These are phyloP conservation scores for Drosophila carrolli DNA, from an alignment of 1,140 invertebrate species.

Conservation along the genomic window DNA sequence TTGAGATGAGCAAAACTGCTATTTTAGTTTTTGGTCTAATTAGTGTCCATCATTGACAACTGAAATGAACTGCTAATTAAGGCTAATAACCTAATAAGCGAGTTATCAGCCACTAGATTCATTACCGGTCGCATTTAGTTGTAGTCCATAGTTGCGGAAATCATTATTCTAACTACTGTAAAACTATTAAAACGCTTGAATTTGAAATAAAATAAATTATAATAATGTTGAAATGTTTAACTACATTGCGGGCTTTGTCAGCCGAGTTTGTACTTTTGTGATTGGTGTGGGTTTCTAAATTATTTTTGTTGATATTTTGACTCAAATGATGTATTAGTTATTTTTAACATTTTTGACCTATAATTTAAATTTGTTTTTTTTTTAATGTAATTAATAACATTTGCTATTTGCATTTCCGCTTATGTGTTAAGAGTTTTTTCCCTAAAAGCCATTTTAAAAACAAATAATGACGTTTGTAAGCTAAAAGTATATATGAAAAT, in stretches of 20 bases:
- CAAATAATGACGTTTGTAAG: too few species aligned
- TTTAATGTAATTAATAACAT: neutral
- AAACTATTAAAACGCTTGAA: neutral
- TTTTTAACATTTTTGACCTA: neutral
- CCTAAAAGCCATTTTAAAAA: too few species aligned
- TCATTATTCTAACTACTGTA: constrained; percentile 22
- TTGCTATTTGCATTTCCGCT: too few species aligned
- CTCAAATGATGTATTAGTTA: neutral
- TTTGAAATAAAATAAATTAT: neutral
- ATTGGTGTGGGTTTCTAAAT: neutral
- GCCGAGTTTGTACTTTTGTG: neutral
- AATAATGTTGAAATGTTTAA: neutral
- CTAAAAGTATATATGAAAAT: neutral
- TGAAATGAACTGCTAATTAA: constrained; percentile 44
- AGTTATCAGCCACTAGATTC: constrained; percentile 40
- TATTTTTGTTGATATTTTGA: neutral
- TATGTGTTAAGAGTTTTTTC: too few species aligned
- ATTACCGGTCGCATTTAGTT: constrained; percentile 23
- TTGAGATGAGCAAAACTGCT: constrained; percentile 22
- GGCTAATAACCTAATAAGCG: constrained; percentile 43
- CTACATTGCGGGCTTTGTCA: neutral
- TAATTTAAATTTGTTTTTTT: too few species aligned
- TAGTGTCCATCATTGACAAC: constrained; percentile 31
- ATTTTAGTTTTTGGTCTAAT: constrained; percentile 45
- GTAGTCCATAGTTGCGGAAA: constrained; percentile 16